These are phyloP conservation scores for Germaria angustata DNA, from an alignment of 2,888 invertebrate genomes.

Conservation along the genomic window DNA sequence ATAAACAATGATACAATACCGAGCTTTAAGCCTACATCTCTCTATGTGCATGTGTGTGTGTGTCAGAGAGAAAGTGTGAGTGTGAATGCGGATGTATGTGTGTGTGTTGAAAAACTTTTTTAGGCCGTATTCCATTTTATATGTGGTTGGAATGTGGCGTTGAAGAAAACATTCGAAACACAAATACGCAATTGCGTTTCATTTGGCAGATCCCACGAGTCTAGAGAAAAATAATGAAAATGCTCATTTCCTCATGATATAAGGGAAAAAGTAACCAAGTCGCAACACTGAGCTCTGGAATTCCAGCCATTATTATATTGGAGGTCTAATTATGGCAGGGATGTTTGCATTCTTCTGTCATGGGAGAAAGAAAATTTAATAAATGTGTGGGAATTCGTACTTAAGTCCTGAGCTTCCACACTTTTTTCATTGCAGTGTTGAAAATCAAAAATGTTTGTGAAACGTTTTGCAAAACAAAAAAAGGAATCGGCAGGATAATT, in stretches of 20 bases:
- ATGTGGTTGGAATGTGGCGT: too few species aligned
- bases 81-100: too few species aligned
- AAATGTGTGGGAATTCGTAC: not conserved
- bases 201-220: slow-evolving; percentile 37
- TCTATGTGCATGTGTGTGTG: too few species aligned
- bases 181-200: slow-evolving; percentile 31
- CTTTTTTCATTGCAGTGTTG: not conserved
- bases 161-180: too few species aligned
- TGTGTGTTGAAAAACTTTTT: not conserved
- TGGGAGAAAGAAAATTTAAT: not conserved
- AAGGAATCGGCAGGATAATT: slow-evolving; percentile 37
- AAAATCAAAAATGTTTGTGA: slow-evolving; percentile 2
- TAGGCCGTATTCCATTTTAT: too few species aligned
- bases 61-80: too few species aligned
- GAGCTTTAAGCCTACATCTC: too few species aligned
- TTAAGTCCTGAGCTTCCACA: not conserved
- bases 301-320: slow-evolving; percentile 37
- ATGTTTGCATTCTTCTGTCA: not conserved
- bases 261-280: slow-evolving; percentile 14
- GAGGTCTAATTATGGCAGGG: slow-evolving; percentile 46
- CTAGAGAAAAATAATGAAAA: slow-evolving; percentile 22
- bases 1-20: too few species aligned
- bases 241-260: slow-evolving; percentile 24
- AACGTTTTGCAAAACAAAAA: not conserved
- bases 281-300: not conserved